Evolutionary conservation across 2,797 vertebrate genomes (phyloP).

Genomic region (Crenichthys baileyi): DNA sequence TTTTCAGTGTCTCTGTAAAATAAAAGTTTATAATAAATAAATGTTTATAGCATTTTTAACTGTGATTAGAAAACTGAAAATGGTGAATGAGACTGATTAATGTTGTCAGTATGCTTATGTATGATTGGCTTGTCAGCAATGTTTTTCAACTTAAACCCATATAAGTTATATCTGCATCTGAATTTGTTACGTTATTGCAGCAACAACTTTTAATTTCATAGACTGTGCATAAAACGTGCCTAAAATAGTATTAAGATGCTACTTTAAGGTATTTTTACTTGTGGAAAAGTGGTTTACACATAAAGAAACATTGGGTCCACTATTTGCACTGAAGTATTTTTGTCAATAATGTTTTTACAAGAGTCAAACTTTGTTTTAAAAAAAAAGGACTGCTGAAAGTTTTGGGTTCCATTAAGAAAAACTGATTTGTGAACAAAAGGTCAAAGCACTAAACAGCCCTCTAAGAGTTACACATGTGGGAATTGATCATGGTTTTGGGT

Average conservation of each 20-base stretch:
- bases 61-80: no score
- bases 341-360: no score
- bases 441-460: background rate
- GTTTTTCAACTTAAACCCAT: background rate
- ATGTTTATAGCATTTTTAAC: no score
- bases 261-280: background rate
- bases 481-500: background rate
- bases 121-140: background rate
- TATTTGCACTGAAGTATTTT: no score
- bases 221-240: background rate
- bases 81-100: no score
- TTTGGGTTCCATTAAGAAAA: background rate
- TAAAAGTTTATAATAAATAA: no score
- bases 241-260: background rate
- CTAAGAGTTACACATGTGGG: background rate
- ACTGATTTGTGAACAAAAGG: background rate
- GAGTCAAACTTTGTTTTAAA: background rate
- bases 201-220: background rate
- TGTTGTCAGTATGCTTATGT: background rate
- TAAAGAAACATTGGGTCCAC: background rate
- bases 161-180: background rate
- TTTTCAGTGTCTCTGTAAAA: no score
- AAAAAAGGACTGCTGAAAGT: background rate
- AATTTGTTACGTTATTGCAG: background rate
- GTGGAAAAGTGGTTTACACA: background rate